These are phyloP conservation scores for Ceratoteleas bidentatus DNA, from an alignment of 1,140 invertebrate genomes.

Conservation along the genomic window DNA sequence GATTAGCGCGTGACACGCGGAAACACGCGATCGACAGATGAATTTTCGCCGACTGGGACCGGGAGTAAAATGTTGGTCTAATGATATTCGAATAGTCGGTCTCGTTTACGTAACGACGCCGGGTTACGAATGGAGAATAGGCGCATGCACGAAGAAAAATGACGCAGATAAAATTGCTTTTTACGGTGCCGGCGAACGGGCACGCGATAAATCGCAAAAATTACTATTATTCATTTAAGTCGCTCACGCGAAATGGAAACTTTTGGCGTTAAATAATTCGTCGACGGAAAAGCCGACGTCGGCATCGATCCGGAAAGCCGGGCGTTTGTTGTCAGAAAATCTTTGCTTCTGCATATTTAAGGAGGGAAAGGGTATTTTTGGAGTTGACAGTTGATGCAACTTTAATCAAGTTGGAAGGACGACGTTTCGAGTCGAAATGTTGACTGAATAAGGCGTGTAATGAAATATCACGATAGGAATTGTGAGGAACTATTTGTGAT, in stretches of 20 bases:
- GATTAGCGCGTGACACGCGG: constrained; percentile 39
- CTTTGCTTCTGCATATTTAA: background rate
- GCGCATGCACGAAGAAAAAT: background rate
- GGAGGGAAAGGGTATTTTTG: background rate
- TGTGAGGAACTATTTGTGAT: too few relatives aligned
- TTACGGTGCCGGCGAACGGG: background rate
- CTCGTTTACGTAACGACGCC: constrained; percentile 16
- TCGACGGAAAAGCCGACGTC: too few relatives aligned
- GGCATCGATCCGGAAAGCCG: too few relatives aligned
- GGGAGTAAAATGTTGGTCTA: constrained; percentile 5
- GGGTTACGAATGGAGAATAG: background rate
- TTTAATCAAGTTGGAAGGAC: too few relatives aligned
- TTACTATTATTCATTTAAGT: background rate
- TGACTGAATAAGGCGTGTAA: too few relatives aligned
- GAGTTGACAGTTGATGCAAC: too few relatives aligned
- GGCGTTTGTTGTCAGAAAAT: too few relatives aligned
- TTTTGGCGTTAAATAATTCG: background rate
- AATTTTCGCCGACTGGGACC: constrained; percentile 27
- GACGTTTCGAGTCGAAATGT: too few relatives aligned
- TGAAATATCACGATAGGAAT: too few relatives aligned
- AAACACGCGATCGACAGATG: constrained; percentile 34
- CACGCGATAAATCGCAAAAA: background rate
- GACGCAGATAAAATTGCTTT: background rate
- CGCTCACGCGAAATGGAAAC: background rate
- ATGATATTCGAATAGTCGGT: background rate